Conservation (phyloP, 2,888 invertebrate genomes). For the Caenorhabditis wallacei region DNA sequence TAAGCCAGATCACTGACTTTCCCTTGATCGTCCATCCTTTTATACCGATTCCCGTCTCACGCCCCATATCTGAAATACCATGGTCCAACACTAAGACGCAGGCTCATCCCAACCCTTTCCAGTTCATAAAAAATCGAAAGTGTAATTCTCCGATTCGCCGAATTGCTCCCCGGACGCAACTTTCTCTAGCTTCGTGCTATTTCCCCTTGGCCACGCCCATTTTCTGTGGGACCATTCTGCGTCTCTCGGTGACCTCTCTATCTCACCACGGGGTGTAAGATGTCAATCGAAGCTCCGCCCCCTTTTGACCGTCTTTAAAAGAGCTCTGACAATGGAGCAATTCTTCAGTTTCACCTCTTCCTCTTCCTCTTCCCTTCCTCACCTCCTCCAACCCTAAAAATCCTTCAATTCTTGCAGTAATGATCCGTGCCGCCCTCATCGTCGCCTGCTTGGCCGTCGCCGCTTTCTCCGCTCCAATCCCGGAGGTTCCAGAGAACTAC, state of each 20-base stretch:
- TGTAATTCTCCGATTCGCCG: conserved; percentile 7
- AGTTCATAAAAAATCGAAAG: too few species aligned
- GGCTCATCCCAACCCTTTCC: too few species aligned
- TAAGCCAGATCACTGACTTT: too few species aligned
- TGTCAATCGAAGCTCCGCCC: conserved; percentile 25
- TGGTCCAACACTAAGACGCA: too few species aligned
- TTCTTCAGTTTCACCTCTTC: conserved; percentile 1
- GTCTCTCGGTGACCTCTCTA: conserved; percentile 27
- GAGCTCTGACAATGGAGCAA: conserved; percentile 13
- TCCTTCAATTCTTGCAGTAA: conserved; percentile 41
- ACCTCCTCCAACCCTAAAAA: background rate
- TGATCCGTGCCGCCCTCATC: conserved; percentile 67
- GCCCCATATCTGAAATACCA: too few species aligned
- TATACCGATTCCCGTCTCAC: too few species aligned
- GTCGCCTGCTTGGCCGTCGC: conserved; percentile 68
- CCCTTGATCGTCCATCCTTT: too few species aligned
- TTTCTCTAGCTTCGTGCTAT: too few species aligned
- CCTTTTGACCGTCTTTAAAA: conserved; percentile 48
- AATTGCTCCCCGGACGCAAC: background rate
- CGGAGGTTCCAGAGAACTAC: conserved; percentile 72
- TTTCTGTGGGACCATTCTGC: background rate
- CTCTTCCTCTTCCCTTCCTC: background rate
- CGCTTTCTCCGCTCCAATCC: conserved; percentile 73
- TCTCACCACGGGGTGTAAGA: conserved; percentile 23
- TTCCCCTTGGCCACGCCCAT: conserved; percentile 45